Conservation (phyloP, 2,888 invertebrate genomes). For the Pasiphila rectangulata region DNA sequence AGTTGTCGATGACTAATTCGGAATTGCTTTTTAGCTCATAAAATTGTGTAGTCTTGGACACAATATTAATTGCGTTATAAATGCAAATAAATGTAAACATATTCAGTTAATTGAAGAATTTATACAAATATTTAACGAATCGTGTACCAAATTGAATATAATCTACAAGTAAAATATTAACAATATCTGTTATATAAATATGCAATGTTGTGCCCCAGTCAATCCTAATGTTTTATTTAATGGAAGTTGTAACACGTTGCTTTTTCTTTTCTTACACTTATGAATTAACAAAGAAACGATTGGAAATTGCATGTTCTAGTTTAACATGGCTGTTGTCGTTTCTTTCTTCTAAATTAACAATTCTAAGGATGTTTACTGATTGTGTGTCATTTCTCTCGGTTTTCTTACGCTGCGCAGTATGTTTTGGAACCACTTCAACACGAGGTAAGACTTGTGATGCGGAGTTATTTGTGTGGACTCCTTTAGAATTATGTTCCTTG, state of each 20-base stretch:
- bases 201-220: constrained; percentile 93
- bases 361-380: constrained; percentile 68
- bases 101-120: constrained; percentile 19
- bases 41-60: neutral
- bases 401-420: constrained; percentile 94
- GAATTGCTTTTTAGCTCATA: neutral
- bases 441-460: constrained; percentile 90
- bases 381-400: constrained; percentile 85
- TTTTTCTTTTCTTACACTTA: constrained; percentile 64
- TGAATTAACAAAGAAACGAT: constrained; percentile 34
- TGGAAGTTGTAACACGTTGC: constrained; percentile 64
- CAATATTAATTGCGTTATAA: constrained; percentile 14
- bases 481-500: constrained; percentile 22
- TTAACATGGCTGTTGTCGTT: constrained; percentile 38
- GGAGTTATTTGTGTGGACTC: constrained; percentile 21
- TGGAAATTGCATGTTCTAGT: constrained; percentile 66
- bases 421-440: constrained; percentile 99
- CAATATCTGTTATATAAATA: constrained; percentile 59
- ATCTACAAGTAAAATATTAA: constrained; percentile 32
- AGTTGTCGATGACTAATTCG: neutral
- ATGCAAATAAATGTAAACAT: constrained; percentile 23
- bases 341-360: constrained; percentile 63
- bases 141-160: constrained; percentile 25
- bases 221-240: constrained; percentile 78
- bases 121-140: constrained; percentile 26